Evolutionary conservation across 2,888 invertebrate species (phyloP), one percentile per base, ranked within the genome.

Genomic region (Tetheella fluctuosa): DNA sequence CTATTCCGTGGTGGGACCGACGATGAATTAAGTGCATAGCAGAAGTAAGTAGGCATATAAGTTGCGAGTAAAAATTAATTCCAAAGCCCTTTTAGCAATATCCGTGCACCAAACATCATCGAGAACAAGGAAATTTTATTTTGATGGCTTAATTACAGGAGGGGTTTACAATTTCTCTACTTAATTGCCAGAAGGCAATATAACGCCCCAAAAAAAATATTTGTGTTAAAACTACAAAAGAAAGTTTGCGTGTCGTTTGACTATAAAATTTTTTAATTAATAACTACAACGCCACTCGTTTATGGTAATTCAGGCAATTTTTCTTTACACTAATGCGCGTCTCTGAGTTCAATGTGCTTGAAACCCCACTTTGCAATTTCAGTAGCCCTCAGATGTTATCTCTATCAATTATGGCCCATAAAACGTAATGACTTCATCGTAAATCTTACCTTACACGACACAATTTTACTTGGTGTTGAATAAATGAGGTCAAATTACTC

Each of bases 351-450:
- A 88, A 86, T 74, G 88, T 84, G 81, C 89, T 82, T 79, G 73
- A 87, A 85, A 83, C 84, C 83, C 85, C 83, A 89, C 89, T 88
- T 90, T 88, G 90, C 90, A 90, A 90, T 91, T 91, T 88, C 85
- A 89, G 84, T 84, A 78, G 84, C 80, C 76, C 84, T 76, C 70
- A 89, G 91, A 91, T 91, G 83, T 78, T 91, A 91, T 91, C 91
- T 90, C 86, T 89, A 91, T 90, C 91, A 91, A 91, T 91, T 91
- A 91, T 90, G 88, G 91, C 74, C 90, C 89, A 91, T 91, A 91
- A 91, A 91, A 90, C 84, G 85, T 91, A 91, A 91, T 91, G 91
- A 89, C 91, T 91, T 90, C 89, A 91, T 91, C 91, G 90, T 91
- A 91, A 91, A 91, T 91, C 91, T 90, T 82, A 81, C 79, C 85